Evolutionary conservation across 1,140 invertebrate species (phyloP), one percentile per base, ranked within the genome.

Genomic region (Periplaneta americana): DNA sequence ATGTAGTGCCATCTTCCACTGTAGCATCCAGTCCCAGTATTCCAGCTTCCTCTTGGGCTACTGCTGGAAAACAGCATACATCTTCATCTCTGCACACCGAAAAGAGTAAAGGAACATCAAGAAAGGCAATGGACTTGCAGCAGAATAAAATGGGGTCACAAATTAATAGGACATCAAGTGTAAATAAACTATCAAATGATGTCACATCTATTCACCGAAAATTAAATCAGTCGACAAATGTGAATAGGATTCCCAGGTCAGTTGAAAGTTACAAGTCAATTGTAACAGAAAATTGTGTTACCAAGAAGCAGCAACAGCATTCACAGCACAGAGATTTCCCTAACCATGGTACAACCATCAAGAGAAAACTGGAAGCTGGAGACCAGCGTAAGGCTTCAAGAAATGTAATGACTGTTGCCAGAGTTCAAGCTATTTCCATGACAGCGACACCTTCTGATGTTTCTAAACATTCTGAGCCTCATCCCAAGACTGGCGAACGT

Each of bases 351-450:
- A 35, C 80, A 28, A 80, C 28, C 22, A 17, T 28, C 8, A 80
- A 75, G 32, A 80, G 74, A 66, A 80, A 80, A 34, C 28, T 66
- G 18, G 48, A 39, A 57, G 66, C n/a, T 15, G 17, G 11, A 34
- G 80, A 74, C 18, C 33, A 74, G 13, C 31, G 36, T 22, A 80
- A 80, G 35, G 22, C 22, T 74, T 75, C 74, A 34, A 34, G 80
- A 28, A 80, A 80, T 74, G 80, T 75, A 31, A 74, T 80, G 9
- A 80, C 80, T 15, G 80, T 80, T 34, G 66, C 48, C 13, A 74
- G 74, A 31, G 34, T 80, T 34, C 80, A 80, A 74, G 32, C 36
- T 8, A 66, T 80, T 28, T 37, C 48, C 15, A 74, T 34, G 28
- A 34, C 22, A 18, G 75, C 75, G 17, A 34, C 75, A 35, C 31